Evolutionary conservation across 2,113 vertebrate species (phyloP), one percentile per base, ranked within the genome.

Genomic region (Equus przewalskii): DNA sequence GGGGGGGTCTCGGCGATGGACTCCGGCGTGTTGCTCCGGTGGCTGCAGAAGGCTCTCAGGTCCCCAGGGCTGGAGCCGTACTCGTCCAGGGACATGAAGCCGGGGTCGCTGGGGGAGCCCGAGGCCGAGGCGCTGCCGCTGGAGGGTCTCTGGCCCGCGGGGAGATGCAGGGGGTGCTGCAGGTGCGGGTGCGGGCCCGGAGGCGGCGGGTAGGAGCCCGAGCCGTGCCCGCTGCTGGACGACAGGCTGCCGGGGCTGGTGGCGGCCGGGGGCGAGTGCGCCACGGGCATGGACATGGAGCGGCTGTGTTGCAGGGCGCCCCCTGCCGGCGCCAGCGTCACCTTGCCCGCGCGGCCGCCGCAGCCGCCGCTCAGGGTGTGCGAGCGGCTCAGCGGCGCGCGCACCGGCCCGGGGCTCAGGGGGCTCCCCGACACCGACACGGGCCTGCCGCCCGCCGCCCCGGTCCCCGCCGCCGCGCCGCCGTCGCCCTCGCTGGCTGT

Each of bases 51-150:
- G 96, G 99, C 97, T 79, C 99, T 99, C 81, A 98, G 98, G 56
- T 99, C 98, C 1, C 99, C 99, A 0, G 99, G 99, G 96, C 99
- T 99, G 24, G 99, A 99, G 90, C 99, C 99, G 12, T 99, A 99
- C 96, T 99, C 99, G 60, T 99, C 99, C 76, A 99, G 99, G 7
- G 99, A 99, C 98, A 99, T 99, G 94, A 99, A 99, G 9, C 99
- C 99, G 0, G 99, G 99, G 56, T 99, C 99, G 64, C 99, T 99
- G 36, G 99, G 99, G 33, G 99, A 99, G 93, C 99, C 99, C 1
- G 99, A 99, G 60, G 99, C 99, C 2, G 99, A 99, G 88, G 99
- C 99, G 79, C 99, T 99, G 98, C 99, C 99, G 95, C 99, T 99
- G 96, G 99, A 99, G 22, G 99, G 99, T 75, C 99, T 99, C 97